These are phyloP conservation scores for Apeltes quadracus DNA, from an alignment of 2,113 vertebrate genomes.

Conservation along the genomic window DNA sequence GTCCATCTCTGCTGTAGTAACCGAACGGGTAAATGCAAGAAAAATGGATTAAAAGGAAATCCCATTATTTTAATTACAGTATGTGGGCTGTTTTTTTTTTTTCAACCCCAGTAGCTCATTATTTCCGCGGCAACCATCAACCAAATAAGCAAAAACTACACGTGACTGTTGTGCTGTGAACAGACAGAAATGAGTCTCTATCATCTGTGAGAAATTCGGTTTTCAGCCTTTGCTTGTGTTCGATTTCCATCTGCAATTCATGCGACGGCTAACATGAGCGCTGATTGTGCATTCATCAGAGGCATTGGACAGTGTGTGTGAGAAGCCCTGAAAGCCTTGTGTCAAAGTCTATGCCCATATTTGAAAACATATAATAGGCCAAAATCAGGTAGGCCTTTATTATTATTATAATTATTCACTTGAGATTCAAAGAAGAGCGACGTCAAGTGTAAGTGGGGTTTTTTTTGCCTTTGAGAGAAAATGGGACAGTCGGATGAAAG, in stretches of 20 bases:
- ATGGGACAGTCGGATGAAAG: too few relatives aligned
- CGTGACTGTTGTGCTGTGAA: background rate
- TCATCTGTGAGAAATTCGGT: background rate
- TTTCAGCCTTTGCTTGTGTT: background rate
- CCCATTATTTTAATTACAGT: background rate
- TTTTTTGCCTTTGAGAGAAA: background rate
- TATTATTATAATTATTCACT: background rate
- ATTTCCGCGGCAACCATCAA: background rate
- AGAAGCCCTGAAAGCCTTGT: background rate
- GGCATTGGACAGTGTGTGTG: background rate
- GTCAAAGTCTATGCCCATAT: background rate
- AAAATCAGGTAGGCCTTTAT: background rate
- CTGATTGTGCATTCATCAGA: background rate
- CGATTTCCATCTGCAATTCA: slow-evolving; percentile 9
- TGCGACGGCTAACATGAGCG: background rate
- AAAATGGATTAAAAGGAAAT: background rate
- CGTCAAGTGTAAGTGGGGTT: background rate
- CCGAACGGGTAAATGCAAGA: background rate
- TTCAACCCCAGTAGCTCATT: background rate
- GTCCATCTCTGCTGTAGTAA: background rate
- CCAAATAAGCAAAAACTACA: background rate
- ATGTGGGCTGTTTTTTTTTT: background rate
- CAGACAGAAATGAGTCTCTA: background rate
- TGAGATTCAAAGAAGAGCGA: background rate
- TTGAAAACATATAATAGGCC: background rate